Percentiles rank a stretch among this genome's conserved stretches.
Conservation (phyloP, 2,888 invertebrate species). For the Metellina segmentata region DNA sequence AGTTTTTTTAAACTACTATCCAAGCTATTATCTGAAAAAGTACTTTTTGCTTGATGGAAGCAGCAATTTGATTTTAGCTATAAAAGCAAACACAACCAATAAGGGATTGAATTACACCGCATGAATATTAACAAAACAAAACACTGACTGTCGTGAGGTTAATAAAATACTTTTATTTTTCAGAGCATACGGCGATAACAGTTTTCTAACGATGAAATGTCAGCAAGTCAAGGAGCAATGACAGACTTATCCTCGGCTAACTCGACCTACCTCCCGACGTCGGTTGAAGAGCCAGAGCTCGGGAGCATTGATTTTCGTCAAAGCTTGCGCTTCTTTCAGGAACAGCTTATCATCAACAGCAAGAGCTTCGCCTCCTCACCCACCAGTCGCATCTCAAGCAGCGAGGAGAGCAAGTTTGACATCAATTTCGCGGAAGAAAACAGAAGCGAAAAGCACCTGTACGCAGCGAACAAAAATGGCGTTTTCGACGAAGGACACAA, state of each 20-base stretch:
- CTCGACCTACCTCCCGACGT: neutral
- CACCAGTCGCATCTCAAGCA: neutral
- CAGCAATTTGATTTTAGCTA: too few species aligned
- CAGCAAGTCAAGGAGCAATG: slow-evolving; percentile 21
- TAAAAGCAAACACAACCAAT: too few species aligned
- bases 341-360: slow-evolving; percentile 50
- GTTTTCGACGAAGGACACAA: neutral
- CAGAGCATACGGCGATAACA: too few species aligned
- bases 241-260: slow-evolving; percentile 21
- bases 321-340: slow-evolving; percentile 67
- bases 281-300: slow-evolving; percentile 45
- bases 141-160: too few species aligned
- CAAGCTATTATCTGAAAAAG: too few species aligned
- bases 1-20: too few species aligned
- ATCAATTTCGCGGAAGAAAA: neutral
- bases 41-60: too few species aligned
- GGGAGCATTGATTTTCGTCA: slow-evolving; percentile 64
- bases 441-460: neutral
- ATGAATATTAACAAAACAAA: too few species aligned
- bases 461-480: neutral
- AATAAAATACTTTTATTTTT: too few species aligned
- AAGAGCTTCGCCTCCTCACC: slow-evolving; percentile 27
- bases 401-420: slow-evolving; percentile 1
- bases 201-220: too few species aligned
- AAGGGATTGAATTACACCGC: too few species aligned